These are phyloP conservation scores for Argyrosomus japonicus DNA, from an alignment of 2,113 vertebrate species.

Conservation along the genomic window DNA sequence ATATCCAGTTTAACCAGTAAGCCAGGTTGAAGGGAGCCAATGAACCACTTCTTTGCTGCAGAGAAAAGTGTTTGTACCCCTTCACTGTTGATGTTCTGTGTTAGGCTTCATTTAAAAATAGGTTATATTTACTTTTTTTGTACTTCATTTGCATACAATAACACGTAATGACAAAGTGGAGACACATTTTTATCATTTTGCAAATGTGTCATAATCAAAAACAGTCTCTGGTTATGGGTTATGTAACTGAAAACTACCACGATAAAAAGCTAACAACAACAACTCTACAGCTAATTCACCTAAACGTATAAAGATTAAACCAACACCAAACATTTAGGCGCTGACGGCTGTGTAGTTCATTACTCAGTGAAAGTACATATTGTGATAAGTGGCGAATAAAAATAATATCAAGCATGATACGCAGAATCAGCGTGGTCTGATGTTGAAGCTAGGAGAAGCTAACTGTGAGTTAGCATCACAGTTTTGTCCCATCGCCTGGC, in stretches of 20 bases:
- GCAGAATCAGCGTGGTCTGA: slow-evolving; percentile 1
- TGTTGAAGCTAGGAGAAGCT: slow-evolving; percentile 30
- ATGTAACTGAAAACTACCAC: too few species aligned
- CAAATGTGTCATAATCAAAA: too few species aligned
- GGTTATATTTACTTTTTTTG: not conserved
- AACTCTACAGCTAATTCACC: not conserved
- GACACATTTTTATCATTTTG: not conserved
- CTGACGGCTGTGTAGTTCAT: not conserved
- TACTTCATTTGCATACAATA: not conserved
- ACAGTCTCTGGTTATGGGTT: too few species aligned
- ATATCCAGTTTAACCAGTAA: too few species aligned
- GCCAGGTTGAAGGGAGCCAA: too few species aligned
- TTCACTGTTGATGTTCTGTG: too few species aligned
- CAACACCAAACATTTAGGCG: not conserved
- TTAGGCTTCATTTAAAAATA: not conserved
- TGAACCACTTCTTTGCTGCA: not conserved
- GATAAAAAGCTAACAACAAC: not conserved
- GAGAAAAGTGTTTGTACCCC: not conserved
- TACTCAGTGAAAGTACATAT: not conserved
- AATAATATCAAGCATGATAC: not conserved
- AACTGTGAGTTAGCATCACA: not conserved
- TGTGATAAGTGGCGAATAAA: too few species aligned
- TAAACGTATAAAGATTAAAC: not conserved
- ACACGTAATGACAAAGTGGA: not conserved
- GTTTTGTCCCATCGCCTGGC: not conserved